Conservation (phyloP, 2,888 invertebrate species). For the Theodoxus fluviatilis region DNA sequence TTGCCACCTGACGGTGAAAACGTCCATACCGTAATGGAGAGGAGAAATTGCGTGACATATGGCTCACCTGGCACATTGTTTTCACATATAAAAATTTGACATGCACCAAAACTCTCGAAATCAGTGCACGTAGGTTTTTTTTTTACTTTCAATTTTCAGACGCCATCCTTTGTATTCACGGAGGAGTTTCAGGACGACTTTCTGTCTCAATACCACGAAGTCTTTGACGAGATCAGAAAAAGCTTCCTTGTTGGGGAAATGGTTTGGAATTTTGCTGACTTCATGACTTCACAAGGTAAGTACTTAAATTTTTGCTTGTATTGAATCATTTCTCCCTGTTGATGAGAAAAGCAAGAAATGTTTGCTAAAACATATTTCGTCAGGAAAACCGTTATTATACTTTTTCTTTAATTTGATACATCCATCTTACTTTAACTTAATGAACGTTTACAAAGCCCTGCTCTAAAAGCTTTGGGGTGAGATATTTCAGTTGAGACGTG, state of each 20-base stretch:
- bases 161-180: conserved; percentile 81
- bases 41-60: too few relatives aligned
- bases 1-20: too few relatives aligned
- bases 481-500: too few relatives aligned
- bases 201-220: conserved; percentile 85
- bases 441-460: too few relatives aligned
- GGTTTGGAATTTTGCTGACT: conserved; percentile 99
- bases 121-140: background rate
- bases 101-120: background rate
- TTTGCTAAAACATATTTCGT: too few relatives aligned
- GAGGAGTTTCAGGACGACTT: conserved; percentile 92
- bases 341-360: too few relatives aligned
- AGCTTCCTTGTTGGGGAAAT: conserved; percentile 89
- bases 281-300: conserved; percentile 82
- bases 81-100: background rate
- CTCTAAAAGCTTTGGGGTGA: background rate
- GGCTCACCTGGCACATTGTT: background rate
- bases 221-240: conserved; percentile 82
- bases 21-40: too few relatives aligned
- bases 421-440: background rate
- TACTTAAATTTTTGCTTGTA: background rate
- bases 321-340: background rate
- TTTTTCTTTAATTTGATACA: background rate
- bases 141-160: too few relatives aligned
- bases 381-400: too few relatives aligned